Evolutionary conservation across 2,113 vertebrate species (phyloP).

Genomic region (Aspiorhynchus laticeps): DNA sequence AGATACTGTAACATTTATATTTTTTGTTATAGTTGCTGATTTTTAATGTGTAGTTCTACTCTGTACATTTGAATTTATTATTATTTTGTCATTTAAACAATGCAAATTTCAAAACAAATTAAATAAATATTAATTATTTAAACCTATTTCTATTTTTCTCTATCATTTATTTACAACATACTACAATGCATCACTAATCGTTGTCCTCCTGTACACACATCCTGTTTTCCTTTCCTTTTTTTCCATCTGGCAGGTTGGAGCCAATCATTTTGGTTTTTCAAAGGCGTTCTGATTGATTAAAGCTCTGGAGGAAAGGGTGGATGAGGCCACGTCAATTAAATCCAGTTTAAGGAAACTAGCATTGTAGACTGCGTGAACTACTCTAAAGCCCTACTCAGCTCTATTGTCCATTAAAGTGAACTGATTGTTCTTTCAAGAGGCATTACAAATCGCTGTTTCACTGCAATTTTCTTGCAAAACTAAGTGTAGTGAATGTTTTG

Average conservation of each 20-base stretch:
- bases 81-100: not conserved
- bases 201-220: conserved; percentile 35
- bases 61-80: not conserved
- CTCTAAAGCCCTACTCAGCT: not conserved
- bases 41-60: not conserved
- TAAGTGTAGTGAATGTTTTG: not conserved
- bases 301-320: conserved; percentile 51
- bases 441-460: not conserved
- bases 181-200: conserved; percentile 8
- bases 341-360: conserved; percentile 12
- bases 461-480: not conserved
- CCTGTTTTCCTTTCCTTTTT: conserved; percentile 23
- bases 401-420: not conserved
- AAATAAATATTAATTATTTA: not conserved
- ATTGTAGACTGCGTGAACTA: not conserved
- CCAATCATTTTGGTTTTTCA: conserved; percentile 36
- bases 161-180: not conserved
- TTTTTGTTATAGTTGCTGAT: not conserved
- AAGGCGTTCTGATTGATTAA: conserved; percentile 36
- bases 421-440: not conserved
- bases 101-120: not conserved
- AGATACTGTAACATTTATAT: no score
- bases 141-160: not conserved
- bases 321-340: conserved; percentile 13
- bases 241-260: not conserved